Evolutionary conservation across 2,888 invertebrate species (phyloP).

Genomic region (Rhopalosiphum nymphaeae): DNA sequence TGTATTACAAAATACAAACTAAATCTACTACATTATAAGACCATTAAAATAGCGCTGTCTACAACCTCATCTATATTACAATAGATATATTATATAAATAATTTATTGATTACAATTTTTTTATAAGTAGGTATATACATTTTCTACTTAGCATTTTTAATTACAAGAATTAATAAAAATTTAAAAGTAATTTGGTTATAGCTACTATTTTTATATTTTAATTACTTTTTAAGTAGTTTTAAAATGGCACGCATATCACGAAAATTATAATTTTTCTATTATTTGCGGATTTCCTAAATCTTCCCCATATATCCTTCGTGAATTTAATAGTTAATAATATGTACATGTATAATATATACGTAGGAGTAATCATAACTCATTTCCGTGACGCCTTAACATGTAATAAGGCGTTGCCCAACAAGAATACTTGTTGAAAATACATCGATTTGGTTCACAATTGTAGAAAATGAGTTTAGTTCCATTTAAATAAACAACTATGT

Average conservation of each 20-base stretch:
- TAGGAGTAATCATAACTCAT: conserved; percentile 9
- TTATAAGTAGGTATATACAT: background rate
- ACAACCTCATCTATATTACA: background rate
- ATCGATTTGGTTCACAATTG: background rate
- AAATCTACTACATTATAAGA: background rate
- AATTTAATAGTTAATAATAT: background rate
- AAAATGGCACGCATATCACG: background rate
- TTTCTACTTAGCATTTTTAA: background rate
- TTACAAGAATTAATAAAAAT: background rate
- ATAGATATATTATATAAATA: background rate
- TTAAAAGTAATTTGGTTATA: background rate
- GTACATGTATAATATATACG: background rate
- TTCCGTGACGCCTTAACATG: conserved; percentile 26
- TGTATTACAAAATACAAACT: no score
- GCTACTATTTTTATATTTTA: background rate
- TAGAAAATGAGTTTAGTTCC: background rate
- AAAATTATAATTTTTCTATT: background rate
- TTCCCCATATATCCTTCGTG: no score
- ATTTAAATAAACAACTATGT: background rate
- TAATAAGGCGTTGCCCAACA: conserved; percentile 12
- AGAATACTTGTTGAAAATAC: background rate
- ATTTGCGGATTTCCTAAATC: background rate
- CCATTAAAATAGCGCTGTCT: background rate
- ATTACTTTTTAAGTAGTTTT: background rate
- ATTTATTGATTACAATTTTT: background rate